These are phyloP conservation scores for Calycopis cecrops DNA, from an alignment of 1,140 invertebrate genomes.

Conservation along the genomic window DNA sequence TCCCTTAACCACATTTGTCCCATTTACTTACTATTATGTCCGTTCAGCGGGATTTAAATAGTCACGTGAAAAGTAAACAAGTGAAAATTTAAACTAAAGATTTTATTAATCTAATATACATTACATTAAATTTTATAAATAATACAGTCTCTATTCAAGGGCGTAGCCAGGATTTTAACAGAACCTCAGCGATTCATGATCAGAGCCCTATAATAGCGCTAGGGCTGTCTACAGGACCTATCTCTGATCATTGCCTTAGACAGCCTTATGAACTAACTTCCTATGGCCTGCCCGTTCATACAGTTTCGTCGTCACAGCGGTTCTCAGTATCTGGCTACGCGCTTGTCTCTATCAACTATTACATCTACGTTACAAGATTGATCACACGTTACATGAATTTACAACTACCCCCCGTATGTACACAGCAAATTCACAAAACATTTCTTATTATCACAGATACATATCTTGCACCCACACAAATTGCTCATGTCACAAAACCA, in stretches of 20 bases:
- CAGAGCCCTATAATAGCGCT: no score
- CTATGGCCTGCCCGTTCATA: no score
- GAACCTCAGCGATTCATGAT: no score
- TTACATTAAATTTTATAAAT: constrained; percentile 21
- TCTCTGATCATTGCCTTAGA: no score
- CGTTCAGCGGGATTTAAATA: no score
- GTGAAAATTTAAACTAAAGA: constrained; percentile 4
- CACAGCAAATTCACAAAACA: constrained; percentile 57
- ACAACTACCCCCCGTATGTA: constrained; percentile 29
- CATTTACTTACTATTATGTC: no score
- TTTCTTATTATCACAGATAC: constrained; percentile 54
- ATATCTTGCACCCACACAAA: constrained; percentile 44
- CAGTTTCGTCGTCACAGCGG: no score
- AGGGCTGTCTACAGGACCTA: no score
- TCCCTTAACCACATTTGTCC: no score
- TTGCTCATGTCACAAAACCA: constrained; percentile 16
- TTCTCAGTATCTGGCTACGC: no score
- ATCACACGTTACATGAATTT: constrained; percentile 13
- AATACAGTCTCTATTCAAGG: constrained; percentile 14
- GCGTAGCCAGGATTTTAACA: no score
- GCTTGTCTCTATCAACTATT: not conserved
- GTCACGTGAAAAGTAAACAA: not conserved
- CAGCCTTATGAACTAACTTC: no score
- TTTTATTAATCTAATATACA: constrained; percentile 10
- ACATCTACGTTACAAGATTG: constrained; percentile 8